Conservation (phyloP, 2,888 invertebrate genomes). For the Agonum fuliginosum region DNA sequence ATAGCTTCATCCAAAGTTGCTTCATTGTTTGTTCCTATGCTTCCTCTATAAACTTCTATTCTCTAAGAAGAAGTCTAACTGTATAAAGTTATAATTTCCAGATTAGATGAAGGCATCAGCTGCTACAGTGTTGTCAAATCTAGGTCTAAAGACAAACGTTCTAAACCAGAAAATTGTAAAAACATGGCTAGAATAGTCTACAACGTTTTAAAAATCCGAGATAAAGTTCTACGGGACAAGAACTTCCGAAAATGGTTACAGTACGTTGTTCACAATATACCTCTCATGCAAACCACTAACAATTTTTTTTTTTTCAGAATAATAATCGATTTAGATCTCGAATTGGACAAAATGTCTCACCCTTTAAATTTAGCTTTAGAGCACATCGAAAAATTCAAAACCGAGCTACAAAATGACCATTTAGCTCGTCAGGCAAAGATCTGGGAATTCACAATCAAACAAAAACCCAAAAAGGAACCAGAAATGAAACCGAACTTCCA, state of each 20-base stretch:
- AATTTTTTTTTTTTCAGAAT: constrained; percentile 52
- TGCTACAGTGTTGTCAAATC: constrained; percentile 72
- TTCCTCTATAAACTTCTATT: too few species aligned
- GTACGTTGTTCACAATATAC: constrained; percentile 62
- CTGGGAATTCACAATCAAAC: constrained; percentile 59
- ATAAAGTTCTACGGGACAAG: constrained; percentile 73
- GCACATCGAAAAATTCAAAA: constrained; percentile 58
- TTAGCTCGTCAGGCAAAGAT: constrained; percentile 55
- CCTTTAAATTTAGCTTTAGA: constrained; percentile 50
- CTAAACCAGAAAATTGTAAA: constrained; percentile 72
- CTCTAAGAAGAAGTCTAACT: too few species aligned
- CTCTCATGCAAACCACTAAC: not conserved
- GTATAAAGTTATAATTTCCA: constrained; percentile 60
- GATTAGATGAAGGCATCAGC: constrained; percentile 72
- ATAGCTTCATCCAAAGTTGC: too few species aligned
- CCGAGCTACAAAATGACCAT: constrained; percentile 39
- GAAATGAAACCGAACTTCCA: constrained; percentile 40
- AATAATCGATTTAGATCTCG: constrained; percentile 54
- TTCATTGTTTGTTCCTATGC: too few species aligned
- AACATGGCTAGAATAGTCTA: constrained; percentile 77
- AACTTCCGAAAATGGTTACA: constrained; percentile 65
- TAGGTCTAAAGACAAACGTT: constrained; percentile 71
- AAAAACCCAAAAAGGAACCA: constrained; percentile 10
- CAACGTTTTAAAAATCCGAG: constrained; percentile 75
- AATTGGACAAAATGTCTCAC: constrained; percentile 57